These are phyloP conservation scores for Proisotoma minuta DNA, from an alignment of 2,888 invertebrate genomes.

Conservation along the genomic window DNA sequence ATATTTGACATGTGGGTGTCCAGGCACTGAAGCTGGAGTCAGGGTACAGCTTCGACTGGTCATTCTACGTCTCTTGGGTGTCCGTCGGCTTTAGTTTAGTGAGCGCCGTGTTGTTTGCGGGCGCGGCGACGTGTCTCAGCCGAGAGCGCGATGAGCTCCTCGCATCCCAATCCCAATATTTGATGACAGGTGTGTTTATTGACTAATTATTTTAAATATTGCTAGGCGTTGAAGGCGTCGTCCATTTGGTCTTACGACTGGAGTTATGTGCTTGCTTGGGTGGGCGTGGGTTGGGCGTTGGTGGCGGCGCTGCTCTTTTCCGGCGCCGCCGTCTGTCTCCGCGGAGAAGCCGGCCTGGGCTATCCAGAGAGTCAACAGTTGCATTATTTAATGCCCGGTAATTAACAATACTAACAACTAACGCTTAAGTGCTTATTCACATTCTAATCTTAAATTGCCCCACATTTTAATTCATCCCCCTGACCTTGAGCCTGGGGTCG, in stretches of 20 bases:
- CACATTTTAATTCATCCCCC: slow-evolving; percentile 46
- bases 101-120: slow-evolving; percentile 72
- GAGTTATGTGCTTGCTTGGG: slow-evolving; percentile 96
- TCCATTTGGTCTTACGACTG: slow-evolving; percentile 69
- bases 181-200: slow-evolving; percentile 72
- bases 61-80: slow-evolving; percentile 78
- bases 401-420: slow-evolving; percentile 34
- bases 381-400: slow-evolving; percentile 97
- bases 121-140: slow-evolving; percentile 71
- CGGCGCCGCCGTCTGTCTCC: slow-evolving; percentile 88
- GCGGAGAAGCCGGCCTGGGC: slow-evolving; percentile 73
- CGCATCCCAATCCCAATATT: slow-evolving; percentile 56
- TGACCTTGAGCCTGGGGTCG: background rate
- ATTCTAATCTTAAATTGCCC: slow-evolving; percentile 41
- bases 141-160: slow-evolving; percentile 56
- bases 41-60: slow-evolving; percentile 66
- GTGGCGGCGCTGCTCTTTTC: slow-evolving; percentile 87
- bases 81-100: slow-evolving; percentile 70
- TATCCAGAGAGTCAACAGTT: slow-evolving; percentile 93
- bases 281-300: slow-evolving; percentile 87
- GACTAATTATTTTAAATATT: slow-evolving; percentile 17
- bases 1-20: background rate
- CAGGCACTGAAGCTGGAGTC: slow-evolving; percentile 31
- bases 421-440: no score
- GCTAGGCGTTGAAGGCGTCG: slow-evolving; percentile 37